A percentile compares a stretch with the other conserved stretches of the same genome.
These are phyloP conservation scores for Embidobia sp. DNA, from an alignment of 2,888 invertebrate species.

Conservation along the genomic window DNA sequence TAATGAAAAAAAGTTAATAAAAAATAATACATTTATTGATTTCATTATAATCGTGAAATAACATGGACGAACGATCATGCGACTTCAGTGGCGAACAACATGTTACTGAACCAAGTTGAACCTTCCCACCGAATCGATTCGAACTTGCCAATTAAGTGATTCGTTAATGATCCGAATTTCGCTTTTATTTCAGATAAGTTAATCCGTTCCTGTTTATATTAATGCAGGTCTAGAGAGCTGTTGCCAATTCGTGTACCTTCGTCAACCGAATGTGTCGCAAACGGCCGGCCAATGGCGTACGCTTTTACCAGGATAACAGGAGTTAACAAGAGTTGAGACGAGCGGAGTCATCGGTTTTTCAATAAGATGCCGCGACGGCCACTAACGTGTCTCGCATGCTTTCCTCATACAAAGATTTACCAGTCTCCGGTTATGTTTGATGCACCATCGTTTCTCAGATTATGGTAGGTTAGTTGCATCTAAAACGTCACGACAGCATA, in stretches of 20 bases:
- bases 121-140: too few relatives aligned
- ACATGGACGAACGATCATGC: too few relatives aligned
- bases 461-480: constrained; percentile 81
- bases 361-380: background rate
- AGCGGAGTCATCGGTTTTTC: background rate
- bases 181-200: constrained; percentile 29
- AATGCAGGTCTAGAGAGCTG: constrained; percentile 64
- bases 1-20: too few relatives aligned
- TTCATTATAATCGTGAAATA: too few relatives aligned
- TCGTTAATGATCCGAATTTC: constrained; percentile 29
- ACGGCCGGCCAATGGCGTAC: constrained; percentile 75
- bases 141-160: too few relatives aligned
- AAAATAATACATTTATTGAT: too few relatives aligned
- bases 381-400: constrained; percentile 71
- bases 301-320: constrained; percentile 71
- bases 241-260: constrained; percentile 71
- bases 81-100: too few relatives aligned
- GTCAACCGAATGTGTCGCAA: constrained; percentile 71
- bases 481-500: constrained; percentile 50
- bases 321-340: constrained; percentile 6
- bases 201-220: constrained; percentile 51
- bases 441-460: constrained; percentile 79
- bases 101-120: too few relatives aligned
- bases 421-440: constrained; percentile 80
- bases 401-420: constrained; percentile 79